Percentiles rank a stretch among this genome's conserved stretches.
These are phyloP conservation scores for Felis chaus DNA, from an alignment of 2,113 vertebrate species.

Conservation along the genomic window DNA sequence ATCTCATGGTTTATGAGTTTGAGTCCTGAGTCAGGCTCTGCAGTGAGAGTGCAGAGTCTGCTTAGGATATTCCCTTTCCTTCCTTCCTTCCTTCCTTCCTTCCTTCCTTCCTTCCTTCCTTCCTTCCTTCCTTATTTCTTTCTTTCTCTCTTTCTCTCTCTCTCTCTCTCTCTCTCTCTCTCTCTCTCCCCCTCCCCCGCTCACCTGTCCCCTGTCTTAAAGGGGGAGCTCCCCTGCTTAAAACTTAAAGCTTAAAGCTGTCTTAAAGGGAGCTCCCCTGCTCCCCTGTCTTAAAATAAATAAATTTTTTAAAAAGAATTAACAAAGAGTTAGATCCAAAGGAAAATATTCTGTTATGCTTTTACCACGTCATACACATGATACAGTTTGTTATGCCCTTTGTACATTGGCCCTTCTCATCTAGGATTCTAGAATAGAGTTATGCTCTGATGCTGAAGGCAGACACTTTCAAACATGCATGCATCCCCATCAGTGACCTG, in stretches of 20 bases:
- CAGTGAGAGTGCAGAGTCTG: no score
- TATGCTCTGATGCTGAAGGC: background rate
- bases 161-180: rapidly evolving
- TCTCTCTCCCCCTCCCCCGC: no score
- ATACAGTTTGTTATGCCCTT: background rate
- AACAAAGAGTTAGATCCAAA: background rate
- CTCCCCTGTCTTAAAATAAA: no score
- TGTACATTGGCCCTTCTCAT: background rate
- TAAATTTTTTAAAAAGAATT: background rate
- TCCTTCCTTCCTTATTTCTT: no score
- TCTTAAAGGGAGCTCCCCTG: no score
- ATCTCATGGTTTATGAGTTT: no score
- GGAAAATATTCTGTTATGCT: background rate
- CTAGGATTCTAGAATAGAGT: background rate
- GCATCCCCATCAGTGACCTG: background rate
- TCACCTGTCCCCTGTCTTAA: no score
- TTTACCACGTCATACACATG: background rate
- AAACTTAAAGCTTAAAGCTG: no score
- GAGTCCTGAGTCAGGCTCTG: no score
- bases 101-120: rapidly evolving
- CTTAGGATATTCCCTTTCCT: no score
- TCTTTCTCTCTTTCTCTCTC: rapidly evolving
- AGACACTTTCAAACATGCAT: background rate
- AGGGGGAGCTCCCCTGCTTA: no score
- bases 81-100: no score